Percentiles rank a stretch among this genome's conserved stretches.
phyloP scores from a whole-genome alignment of 2,113 vertebrate genomes.

The Tor tambroides region DNA sequence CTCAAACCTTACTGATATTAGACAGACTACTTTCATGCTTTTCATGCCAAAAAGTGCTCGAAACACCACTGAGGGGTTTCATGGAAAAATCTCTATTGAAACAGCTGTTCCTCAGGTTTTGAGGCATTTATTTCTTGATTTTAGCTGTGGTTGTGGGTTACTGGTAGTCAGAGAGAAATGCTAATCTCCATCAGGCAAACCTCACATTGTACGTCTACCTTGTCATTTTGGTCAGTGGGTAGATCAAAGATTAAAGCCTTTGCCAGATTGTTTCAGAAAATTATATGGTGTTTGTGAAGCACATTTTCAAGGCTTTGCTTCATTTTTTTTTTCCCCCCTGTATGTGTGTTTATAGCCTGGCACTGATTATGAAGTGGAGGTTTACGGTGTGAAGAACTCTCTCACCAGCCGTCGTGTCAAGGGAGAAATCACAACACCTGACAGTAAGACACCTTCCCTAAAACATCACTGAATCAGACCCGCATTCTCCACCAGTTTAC shows the following conservation, averaged over 20 bases:
- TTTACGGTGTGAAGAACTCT: conserved; percentile 91
- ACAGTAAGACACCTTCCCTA: conserved; percentile 76
- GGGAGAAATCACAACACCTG: conserved; percentile 85
- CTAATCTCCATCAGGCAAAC: conserved; percentile 24
- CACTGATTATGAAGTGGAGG: conserved; percentile 90
- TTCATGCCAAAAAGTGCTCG: neutral
- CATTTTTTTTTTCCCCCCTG: neutral
- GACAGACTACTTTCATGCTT: neutral
- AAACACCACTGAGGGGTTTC: neutral
- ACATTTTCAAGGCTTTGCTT: neutral
- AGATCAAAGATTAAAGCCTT: neutral
- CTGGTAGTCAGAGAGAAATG: neutral
- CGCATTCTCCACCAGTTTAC: neutral
- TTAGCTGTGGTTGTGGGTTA: conserved; percentile 20
- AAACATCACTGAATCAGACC: neutral
- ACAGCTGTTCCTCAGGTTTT: conserved; percentile 21
- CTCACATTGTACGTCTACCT: conserved; percentile 12
- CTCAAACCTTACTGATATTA: neutral
- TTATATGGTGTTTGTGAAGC: neutral
- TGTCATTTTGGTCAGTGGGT: conserved; percentile 40
- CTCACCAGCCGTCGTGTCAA: conserved; percentile 88
- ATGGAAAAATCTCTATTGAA: neutral
- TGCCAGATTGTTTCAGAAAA: conserved; percentile 1
- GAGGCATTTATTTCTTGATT: conserved; percentile 11
- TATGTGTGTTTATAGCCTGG: conserved; percentile 77